Base-by-base conservation (phyloP, 1,140 invertebrate species). In the Drosophila asahinai region DNA sequence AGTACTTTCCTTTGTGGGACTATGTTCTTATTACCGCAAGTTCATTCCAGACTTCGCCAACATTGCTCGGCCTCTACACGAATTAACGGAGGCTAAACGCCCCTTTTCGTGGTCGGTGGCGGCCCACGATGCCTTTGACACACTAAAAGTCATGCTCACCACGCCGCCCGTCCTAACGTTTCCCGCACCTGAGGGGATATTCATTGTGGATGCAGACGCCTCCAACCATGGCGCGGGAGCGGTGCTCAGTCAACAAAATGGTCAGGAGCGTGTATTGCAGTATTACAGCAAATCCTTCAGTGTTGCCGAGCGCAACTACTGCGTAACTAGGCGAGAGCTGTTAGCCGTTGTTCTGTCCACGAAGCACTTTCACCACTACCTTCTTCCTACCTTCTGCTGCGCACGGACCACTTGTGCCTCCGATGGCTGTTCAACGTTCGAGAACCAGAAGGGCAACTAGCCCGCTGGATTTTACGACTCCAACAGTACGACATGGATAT, bases 1-100 rank as follows among this genome's bases (percentile, higher is more conserved):
- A n/a, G 45, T 59, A 15, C 48, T 22, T n/a, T 54, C 47, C 0
- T 65, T 72, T 9, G 17, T 65, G 33, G 27, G 61, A 11, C 49
- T 14, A 6, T 15, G 19, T 25, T 48, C 43, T 5, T 45, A 45
- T 9, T 64, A 71, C 48, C 58, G 40, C n/a, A 70, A 54, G 9
- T 54, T 70, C n/a, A 54, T 54, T 2, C n/a, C n/a, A n/a, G n/a
- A n/a, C n/a, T n/a, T n/a, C n/a, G n/a, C n/a, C n/a, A n/a, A n/a
- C n/a, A n/a, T n/a, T n/a, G n/a, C n/a, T n/a, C n/a, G n/a, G n/a
- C n/a, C n/a, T n/a, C n/a, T n/a, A n/a, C n/a, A n/a, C n/a, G 27
- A 33, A 5, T 33, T 54, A 22, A 22, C 22, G 22, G 22, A 22
- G 22, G 22, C 4, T n/a, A 40, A 38, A 5, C 55, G 55, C 3